Percentiles rank a stretch among this genome's conserved stretches.
phyloP scores from a whole-genome alignment of 2,888 invertebrate genomes.

The Mongoloraphidia duomilia region DNA sequence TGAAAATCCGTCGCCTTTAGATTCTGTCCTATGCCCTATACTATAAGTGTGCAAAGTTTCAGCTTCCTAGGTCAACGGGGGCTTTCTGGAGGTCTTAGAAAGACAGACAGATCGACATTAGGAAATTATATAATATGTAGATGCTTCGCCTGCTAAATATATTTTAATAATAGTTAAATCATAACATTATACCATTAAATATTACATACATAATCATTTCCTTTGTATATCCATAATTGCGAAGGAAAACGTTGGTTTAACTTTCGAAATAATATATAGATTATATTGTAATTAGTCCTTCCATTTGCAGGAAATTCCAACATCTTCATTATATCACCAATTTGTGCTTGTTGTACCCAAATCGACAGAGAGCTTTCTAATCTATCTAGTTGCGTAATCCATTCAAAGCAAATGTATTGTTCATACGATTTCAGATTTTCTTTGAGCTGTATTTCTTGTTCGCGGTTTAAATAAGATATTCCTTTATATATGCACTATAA shows the following conservation, averaged over 20 bases:
- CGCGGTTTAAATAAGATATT: slow-evolving; percentile 47
- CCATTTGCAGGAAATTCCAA: slow-evolving; percentile 9
- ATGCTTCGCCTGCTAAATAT: too few species aligned
- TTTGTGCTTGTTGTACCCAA: slow-evolving; percentile 24
- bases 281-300: slow-evolving; percentile 33
- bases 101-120: too few species aligned
- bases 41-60: too few species aligned
- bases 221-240: slow-evolving; percentile 22
- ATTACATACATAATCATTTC: slow-evolving; percentile 13
- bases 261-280: slow-evolving; percentile 42
- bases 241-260: slow-evolving; percentile 37
- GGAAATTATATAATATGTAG: too few species aligned
- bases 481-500: slow-evolving; percentile 52
- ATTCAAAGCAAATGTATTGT: too few species aligned
- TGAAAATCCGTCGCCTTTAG: too few species aligned
- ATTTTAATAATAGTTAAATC: too few species aligned
- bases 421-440: slow-evolving; percentile 26
- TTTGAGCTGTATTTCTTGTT: slow-evolving; percentile 31
- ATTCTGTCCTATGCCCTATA: too few species aligned
- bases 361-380: slow-evolving; percentile 22
- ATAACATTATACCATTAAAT: too few species aligned
- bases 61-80: too few species aligned
- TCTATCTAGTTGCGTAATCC: slow-evolving; percentile 24
- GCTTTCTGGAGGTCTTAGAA: too few species aligned
- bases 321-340: slow-evolving; percentile 20